Percentiles rank a stretch among this genome's conserved stretches.
Evolutionary conservation across 2,888 invertebrate genomes (phyloP).

Genomic region (Atherix ibis): DNA sequence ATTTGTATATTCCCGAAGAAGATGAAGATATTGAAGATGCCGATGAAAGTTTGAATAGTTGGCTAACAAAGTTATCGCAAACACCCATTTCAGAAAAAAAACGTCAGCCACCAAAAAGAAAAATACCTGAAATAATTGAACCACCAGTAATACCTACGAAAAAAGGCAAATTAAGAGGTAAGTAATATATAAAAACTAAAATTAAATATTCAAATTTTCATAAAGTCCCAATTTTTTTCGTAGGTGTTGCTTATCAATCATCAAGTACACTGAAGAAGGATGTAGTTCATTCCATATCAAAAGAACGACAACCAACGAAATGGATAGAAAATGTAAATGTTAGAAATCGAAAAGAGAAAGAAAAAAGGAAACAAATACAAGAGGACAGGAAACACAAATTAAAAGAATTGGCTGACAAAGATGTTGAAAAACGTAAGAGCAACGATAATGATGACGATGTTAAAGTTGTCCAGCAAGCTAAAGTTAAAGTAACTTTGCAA

Average conservation of each 20-base stretch:
- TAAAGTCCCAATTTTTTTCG: too few relatives aligned
- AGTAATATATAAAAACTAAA: neutral
- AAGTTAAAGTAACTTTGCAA: constrained; percentile 35
- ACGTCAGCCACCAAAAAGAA: neutral
- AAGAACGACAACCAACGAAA: too few relatives aligned
- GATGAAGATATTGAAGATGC: constrained; percentile 16
- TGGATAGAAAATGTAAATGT: too few relatives aligned
- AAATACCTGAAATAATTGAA: constrained; percentile 15
- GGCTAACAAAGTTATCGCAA: constrained; percentile 7
- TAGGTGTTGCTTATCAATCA: too few relatives aligned
- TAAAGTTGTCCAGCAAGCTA: constrained; percentile 15
- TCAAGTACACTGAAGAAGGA: too few relatives aligned
- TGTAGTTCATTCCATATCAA: too few relatives aligned
- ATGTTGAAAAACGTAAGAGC: constrained; percentile 11
- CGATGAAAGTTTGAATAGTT: constrained; percentile 3
- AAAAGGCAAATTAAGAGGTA: constrained; percentile 22
- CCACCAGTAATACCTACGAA: constrained; percentile 20
- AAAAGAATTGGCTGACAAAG: constrained; percentile 18
- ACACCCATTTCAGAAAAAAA: too few relatives aligned
- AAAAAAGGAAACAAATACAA: constrained; percentile 13
- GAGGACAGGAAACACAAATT: constrained; percentile 21
- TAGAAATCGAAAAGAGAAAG: constrained; percentile 13
- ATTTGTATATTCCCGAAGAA: constrained; percentile 10
- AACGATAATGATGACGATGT: constrained; percentile 6
- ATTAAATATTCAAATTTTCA: neutral